Base-by-base conservation (phyloP, 2,888 invertebrate species). In the Ectemnius lituratus region DNA sequence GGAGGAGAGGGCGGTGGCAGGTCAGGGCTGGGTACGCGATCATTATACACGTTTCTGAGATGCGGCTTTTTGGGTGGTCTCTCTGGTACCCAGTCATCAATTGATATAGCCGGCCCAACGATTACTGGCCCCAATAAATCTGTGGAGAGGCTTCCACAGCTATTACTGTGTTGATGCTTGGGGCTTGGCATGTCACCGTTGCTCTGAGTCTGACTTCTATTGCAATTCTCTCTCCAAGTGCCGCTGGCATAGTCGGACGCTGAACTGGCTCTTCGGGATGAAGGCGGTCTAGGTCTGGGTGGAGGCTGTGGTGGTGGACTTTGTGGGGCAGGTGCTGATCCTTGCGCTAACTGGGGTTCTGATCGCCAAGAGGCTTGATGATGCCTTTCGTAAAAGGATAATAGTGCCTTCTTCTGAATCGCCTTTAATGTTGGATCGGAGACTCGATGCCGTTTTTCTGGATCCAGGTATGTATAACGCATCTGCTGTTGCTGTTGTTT, bases 321-420 rank as follows among this genome's bases (percentile, higher is more conserved):
- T 37, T 81, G 83, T 2, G 78, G 75, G 6, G 76, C 70, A 1
- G 79, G 70, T 16, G 73, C 57, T 5, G 74, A 57, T 4, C 82
- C 84, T 64, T 84, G 87, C 1, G 92, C 91, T 11, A 93, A 86
- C 69, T 93, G 93, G 0, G 94, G 94, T 81, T 94, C 94, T 0
- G 94, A 93, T 67, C 93, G 90, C 93, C 93, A 94, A 13, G 92
- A 90, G 0, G 90, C 87, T 63, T 89, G 88, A 60, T 90, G 89
- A 83, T 96, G 95, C 61, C 96, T 92, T 87, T 96, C 96, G 89
- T 96, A 96, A 86, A 95, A 97, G 1, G 95, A 95, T 73, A 96
- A 92, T 6, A 97, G 92, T 0, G 96, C 96, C 88, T 96, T 95
- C 91, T 96, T 96, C 87, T 96, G 96, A 75, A 96, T 94, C 14